Conservation (phyloP, 2,113 vertebrate species). For the Campylomormyrus tamandua region DNA sequence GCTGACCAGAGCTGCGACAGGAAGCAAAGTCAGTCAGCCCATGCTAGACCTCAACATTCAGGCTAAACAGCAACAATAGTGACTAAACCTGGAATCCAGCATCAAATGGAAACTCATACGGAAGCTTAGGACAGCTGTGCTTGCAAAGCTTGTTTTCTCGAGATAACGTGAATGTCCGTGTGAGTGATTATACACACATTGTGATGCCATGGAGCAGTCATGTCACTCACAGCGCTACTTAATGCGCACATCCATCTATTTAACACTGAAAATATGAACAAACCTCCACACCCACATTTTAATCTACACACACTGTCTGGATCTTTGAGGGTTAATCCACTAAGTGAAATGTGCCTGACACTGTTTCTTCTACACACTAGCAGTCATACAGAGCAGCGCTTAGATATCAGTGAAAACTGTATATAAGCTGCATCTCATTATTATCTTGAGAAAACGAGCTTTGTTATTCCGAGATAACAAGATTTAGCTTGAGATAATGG, state of each 20-base stretch:
- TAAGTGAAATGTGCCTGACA: not conserved
- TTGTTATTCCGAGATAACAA: not conserved
- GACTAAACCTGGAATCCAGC: not conserved
- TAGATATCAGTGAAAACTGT: not conserved
- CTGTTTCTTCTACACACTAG: not conserved
- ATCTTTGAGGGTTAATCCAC: not conserved
- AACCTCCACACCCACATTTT: not conserved
- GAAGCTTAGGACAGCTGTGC: not conserved
- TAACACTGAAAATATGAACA: not conserved
- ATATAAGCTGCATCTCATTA: not conserved
- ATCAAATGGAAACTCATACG: not conserved
- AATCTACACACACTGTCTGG: not conserved
- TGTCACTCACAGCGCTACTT: not conserved
- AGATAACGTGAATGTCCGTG: not conserved
- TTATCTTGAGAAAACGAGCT: not conserved
- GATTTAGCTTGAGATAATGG: not conserved
- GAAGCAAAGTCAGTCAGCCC: not conserved
- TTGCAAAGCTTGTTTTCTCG: not conserved
- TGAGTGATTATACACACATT: not conserved
- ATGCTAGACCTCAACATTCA: not conserved
- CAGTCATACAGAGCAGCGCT: not conserved
- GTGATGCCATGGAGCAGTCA: too few species aligned
- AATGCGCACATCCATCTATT: not conserved
- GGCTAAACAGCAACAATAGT: not conserved
- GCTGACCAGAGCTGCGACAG: constrained; percentile 44